These are phyloP conservation scores for Sus cebifrons DNA, from an alignment of 2,797 vertebrate species.

Conservation along the genomic window DNA sequence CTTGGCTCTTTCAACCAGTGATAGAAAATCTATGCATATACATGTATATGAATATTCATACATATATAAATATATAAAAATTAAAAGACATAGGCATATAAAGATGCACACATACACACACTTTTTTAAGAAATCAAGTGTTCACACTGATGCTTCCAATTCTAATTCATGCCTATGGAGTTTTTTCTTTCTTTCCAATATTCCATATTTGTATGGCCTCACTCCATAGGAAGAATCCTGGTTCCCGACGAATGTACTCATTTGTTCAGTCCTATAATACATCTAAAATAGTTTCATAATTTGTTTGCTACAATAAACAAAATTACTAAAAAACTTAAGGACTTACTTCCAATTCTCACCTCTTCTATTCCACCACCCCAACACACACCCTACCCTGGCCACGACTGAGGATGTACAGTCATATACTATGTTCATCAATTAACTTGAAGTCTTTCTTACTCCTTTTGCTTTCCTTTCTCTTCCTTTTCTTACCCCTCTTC, in stretches of 20 bases:
- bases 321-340: conserved; percentile 19
- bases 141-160: not conserved
- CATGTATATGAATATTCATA: not conserved
- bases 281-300: conserved; percentile 36
- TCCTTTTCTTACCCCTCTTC: not conserved
- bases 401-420: not conserved
- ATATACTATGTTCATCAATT: not conserved
- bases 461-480: not conserved
- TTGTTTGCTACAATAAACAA: not conserved
- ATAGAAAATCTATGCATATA: not conserved
- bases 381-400: not conserved
- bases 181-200: not conserved
- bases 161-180: not conserved
- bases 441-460: not conserved
- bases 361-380: no score
- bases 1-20: not conserved
- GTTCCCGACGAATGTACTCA: not conserved
- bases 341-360: not conserved
- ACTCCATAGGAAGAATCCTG: not conserved
- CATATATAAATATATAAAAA: not conserved
- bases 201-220: not conserved
- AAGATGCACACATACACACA: no score
- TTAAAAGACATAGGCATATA: not conserved
- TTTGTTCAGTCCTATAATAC: not conserved
- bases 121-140: not conserved